Percentiles rank a stretch among this genome's conserved stretches.
These are phyloP conservation scores for Drosophila antonietae DNA, from an alignment of 2,888 invertebrate species.

Conservation along the genomic window DNA sequence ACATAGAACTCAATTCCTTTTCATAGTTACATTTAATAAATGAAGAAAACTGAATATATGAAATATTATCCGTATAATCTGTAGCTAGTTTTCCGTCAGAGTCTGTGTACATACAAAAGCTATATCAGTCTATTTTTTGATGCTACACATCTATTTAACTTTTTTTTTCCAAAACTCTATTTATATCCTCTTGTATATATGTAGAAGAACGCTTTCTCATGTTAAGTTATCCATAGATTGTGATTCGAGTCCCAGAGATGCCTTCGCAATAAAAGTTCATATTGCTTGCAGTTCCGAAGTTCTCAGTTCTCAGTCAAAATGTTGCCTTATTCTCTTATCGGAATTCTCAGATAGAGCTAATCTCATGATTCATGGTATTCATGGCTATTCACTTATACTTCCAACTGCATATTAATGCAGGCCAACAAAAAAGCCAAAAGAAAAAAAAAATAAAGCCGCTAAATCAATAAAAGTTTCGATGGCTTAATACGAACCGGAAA, in stretches of 20 bases:
- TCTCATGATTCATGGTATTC: constrained; percentile 31
- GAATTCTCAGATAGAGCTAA: neutral
- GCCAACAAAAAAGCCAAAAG: neutral
- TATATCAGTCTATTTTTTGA: too few relatives aligned
- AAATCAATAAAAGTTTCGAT: constrained; percentile 77
- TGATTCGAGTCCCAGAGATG: neutral
- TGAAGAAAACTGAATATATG: too few relatives aligned
- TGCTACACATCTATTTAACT: too few relatives aligned
- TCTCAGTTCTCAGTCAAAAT: neutral
- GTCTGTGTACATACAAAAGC: too few relatives aligned
- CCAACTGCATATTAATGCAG: constrained; percentile 40
- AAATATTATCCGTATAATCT: too few relatives aligned
- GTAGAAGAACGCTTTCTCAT: neutral
- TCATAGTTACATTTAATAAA: neutral
- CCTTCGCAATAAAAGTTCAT: neutral
- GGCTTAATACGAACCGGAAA: constrained; percentile 69
- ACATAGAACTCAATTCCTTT: neutral
- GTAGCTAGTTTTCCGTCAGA: too few relatives aligned
- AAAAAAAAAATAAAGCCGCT: constrained; percentile 38
- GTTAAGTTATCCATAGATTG: fast-evolving
- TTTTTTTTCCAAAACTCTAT: neutral
- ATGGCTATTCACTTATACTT: constrained; percentile 20
- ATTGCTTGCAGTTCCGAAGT: neutral
- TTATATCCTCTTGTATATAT: neutral
- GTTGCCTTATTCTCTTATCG: neutral